Base-by-base conservation (phyloP, 1,140 invertebrate species). In the Trachymyrmex cornetzi region DNA sequence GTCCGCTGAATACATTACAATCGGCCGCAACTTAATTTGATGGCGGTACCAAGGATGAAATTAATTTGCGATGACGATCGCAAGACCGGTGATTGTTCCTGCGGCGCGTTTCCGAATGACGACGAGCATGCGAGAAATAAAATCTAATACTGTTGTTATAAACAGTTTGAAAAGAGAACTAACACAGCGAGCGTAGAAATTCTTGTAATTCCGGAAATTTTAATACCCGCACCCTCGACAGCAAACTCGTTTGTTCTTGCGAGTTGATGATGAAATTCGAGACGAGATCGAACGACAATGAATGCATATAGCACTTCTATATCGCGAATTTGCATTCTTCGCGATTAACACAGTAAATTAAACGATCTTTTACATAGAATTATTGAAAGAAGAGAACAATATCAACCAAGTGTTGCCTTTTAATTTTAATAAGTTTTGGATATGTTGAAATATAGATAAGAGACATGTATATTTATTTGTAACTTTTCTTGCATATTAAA, bases 161-260 rank as follows among this genome's bases (percentile, higher is more conserved):
- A 77, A 64, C n/a, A 53, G 14, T 77, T 63, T n/a, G n/a, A 44
- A 79, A 77, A 63, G 22, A 6, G n/a, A 14, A 6, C 0, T 4
- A 27, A 63, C 6, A 7, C 12, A 50, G 7, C 24, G 63, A 30
- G 9, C 24, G 24, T 30, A 19, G 14, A 27, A 55, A 84, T 87
- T 75, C n/a, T 14, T 69, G n/a, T 27, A 63, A 77, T 85, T 84
- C 79, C 19, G 6, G 12, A 53, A 77, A 88, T 71, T 44, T 85
- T 59, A 50, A 57, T 34, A 6, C 11, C 6, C 80, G 50, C 6
- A 55, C 0, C 61, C 50, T 57, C n/a, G 38, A 72, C n/a, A 22
- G 24, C 19, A 12, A 77, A 34, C 14, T 12, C 6, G 71, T 77
- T 87, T 48, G 57, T 50, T 24, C 57, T 77, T n/a, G 16, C 24